A percentile compares a stretch with the other conserved stretches of the same genome.
Evolutionary conservation across 2,113 vertebrate genomes (phyloP).

Genomic region (Pao palembangensis): DNA sequence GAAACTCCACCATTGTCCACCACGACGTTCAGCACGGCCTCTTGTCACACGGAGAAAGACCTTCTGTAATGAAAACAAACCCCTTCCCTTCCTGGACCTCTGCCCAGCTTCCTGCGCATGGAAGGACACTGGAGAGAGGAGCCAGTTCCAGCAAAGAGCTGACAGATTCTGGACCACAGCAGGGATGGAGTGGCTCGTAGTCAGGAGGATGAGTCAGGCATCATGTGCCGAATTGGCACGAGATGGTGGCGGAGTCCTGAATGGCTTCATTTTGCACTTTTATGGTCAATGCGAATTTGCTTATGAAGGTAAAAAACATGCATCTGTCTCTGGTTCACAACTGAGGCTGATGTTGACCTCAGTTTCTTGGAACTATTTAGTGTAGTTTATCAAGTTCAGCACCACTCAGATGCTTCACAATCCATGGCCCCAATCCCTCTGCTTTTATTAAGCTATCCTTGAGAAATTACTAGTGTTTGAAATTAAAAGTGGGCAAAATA

Average conservation of each 20-base stretch:
- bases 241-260: slow-evolving; percentile 7
- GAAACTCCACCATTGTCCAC: not conserved
- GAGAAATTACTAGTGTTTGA: not conserved
- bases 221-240: slow-evolving; percentile 57
- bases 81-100: slow-evolving; percentile 23
- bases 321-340: not conserved
- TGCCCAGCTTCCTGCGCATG: slow-evolving; percentile 32
- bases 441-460: no score
- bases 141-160: slow-evolving; percentile 35
- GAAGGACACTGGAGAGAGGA: slow-evolving; percentile 30
- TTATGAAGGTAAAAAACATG: slow-evolving; percentile 1
- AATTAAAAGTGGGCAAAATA: not conserved
- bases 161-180: slow-evolving; percentile 46
- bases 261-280: slow-evolving; percentile 32
- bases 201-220: slow-evolving; percentile 54
- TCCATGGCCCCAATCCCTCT: not conserved
- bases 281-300: not conserved
- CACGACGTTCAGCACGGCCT: no score
- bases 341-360: not conserved
- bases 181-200: slow-evolving; percentile 47
- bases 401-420: not conserved
- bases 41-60: no score
- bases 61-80: no score
- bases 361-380: not conserved
- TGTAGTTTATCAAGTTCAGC: not conserved